Percentiles rank a stretch among this genome's conserved stretches.
Evolutionary conservation across 2,113 vertebrate genomes (phyloP).

Genomic region (Glaucidium brasilianum): DNA sequence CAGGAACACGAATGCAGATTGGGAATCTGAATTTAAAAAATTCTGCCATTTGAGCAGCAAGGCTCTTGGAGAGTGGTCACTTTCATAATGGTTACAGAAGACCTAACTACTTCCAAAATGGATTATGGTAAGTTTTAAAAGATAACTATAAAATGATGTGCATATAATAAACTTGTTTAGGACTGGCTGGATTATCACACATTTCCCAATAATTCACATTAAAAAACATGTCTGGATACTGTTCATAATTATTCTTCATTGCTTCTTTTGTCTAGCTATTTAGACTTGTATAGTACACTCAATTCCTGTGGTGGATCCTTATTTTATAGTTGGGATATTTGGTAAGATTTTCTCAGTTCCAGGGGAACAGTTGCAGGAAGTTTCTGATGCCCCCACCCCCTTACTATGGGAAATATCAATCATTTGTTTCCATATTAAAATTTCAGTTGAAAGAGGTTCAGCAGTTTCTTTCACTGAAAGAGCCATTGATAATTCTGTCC

Average conservation of each 20-base stretch:
- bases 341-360: background rate
- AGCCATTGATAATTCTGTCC: conserved; percentile 41
- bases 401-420: background rate
- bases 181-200: background rate
- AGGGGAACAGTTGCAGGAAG: background rate
- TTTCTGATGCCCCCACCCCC: background rate
- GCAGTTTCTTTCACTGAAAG: background rate
- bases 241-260: background rate
- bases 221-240: background rate
- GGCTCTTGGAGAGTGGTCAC: rapidly evolving
- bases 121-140: background rate
- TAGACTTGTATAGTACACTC: background rate
- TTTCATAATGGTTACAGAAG: background rate
- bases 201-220: background rate
- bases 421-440: background rate
- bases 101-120: background rate
- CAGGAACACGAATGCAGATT: background rate
- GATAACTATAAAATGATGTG: background rate
- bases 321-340: background rate
- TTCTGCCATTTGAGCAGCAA: background rate
- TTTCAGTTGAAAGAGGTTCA: background rate
- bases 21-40: background rate
- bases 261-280: background rate
- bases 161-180: background rate
- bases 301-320: background rate